A percentile compares a stretch with the other conserved stretches of the same genome.
These are phyloP conservation scores for Nemurella pictetii DNA, from an alignment of 2,888 invertebrate genomes.

Conservation along the genomic window DNA sequence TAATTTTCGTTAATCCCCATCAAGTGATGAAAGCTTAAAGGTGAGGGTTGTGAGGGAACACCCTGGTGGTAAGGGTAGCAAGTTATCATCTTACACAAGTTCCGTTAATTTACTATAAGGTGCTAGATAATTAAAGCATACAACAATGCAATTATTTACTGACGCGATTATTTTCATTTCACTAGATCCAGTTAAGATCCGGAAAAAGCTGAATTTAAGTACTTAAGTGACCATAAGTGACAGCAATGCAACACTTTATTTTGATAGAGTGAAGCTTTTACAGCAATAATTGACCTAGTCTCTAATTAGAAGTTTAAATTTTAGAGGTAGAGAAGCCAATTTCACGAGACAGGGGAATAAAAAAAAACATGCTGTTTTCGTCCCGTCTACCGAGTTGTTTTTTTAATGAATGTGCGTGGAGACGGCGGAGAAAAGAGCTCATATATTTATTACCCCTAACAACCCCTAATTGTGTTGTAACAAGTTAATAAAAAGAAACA, in stretches of 20 bases:
- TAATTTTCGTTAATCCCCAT: background rate
- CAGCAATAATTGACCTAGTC: background rate
- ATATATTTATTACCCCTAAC: constrained; percentile 26
- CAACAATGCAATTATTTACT: too few relatives aligned
- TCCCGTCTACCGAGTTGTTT: background rate
- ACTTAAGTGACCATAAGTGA: too few relatives aligned
- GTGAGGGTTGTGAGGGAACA: background rate
- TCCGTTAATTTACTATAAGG: background rate
- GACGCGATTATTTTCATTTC: too few relatives aligned
- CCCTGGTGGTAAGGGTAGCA: background rate
- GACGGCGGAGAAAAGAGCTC: constrained; percentile 3
- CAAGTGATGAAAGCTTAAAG: background rate
- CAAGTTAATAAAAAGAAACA: constrained; percentile 26
- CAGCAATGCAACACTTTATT: too few relatives aligned
- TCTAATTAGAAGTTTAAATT: background rate
- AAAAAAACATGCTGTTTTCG: background rate
- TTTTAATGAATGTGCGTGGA: constrained; percentile 15
- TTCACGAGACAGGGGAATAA: background rate
- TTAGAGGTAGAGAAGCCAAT: background rate
- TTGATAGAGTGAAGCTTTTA: background rate
- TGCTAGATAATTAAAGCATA: too few relatives aligned
- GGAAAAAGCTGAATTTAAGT: too few relatives aligned
- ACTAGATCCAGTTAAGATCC: too few relatives aligned
- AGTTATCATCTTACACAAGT: background rate
- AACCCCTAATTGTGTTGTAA: constrained; percentile 29